Percentiles rank a stretch among this genome's conserved stretches.
These are phyloP conservation scores for Beris morrisii DNA, from an alignment of 2,888 invertebrate genomes.

Conservation along the genomic window DNA sequence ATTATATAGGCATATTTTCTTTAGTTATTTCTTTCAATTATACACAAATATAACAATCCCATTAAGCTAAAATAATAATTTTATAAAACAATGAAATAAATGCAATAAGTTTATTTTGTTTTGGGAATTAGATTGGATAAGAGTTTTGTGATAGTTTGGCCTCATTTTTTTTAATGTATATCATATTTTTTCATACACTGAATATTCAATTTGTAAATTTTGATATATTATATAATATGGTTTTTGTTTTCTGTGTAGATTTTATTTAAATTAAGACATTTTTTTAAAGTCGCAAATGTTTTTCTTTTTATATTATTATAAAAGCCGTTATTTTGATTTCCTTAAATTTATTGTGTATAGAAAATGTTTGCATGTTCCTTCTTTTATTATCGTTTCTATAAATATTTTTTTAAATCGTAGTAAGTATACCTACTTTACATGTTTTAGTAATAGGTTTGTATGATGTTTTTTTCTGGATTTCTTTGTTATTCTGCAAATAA, in stretches of 20 bases:
- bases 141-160: no score
- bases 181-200: no score
- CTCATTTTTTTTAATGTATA: no score
- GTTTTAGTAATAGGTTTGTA: conserved; percentile 17
- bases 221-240: no score
- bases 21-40: conserved; percentile 35
- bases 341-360: background rate
- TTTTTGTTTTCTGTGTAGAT: no score
- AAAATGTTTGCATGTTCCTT: conserved; percentile 25
- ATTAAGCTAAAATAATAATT: conserved; percentile 16
- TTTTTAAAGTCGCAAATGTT: no score
- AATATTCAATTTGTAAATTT: no score
- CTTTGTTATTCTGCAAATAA: conserved; percentile 24
- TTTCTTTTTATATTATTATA: no score
- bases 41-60: conserved; percentile 39
- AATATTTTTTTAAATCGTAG: conserved; percentile 29
- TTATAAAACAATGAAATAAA: background rate
- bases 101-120: background rate
- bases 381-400: conserved; percentile 27
- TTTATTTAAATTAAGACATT: no score
- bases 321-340: no score
- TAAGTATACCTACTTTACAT: conserved; percentile 20
- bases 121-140: no score
- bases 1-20: conserved; percentile 9
- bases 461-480: background rate